phyloP scores from a whole-genome alignment of 2,113 vertebrate species.

The Ovibos moschatus region DNA sequence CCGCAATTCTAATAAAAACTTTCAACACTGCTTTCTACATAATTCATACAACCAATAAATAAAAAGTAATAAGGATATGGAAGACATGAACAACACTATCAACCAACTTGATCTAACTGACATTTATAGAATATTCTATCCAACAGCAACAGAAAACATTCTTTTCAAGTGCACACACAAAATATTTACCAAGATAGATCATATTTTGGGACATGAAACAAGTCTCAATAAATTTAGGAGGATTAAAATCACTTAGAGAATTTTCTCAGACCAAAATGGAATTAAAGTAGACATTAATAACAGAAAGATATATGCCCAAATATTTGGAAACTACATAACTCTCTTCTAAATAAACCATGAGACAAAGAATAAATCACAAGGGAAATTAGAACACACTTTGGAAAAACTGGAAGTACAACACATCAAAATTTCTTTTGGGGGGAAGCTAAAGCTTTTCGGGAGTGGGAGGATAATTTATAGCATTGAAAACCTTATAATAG shows the following conservation, averaged over 20 bases:
- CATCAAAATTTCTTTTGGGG: not conserved
- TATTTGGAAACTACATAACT: constrained; percentile 24
- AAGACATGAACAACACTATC: not conserved
- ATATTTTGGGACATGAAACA: not conserved
- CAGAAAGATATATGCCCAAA: not conserved
- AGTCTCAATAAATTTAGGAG: not conserved
- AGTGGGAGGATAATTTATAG: not conserved
- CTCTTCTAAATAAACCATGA: not conserved
- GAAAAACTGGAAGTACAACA: not conserved
- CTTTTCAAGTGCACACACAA: not conserved
- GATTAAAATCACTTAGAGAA: not conserved
- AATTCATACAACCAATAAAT: not conserved
- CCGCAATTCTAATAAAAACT: not conserved
- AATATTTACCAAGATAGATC: not conserved
- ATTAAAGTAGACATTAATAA: not conserved
- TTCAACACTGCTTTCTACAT: not conserved
- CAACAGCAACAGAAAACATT: not conserved
- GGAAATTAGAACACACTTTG: not conserved
- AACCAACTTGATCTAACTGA: not conserved
- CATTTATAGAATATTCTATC: not conserved
- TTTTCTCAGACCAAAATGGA: not conserved
- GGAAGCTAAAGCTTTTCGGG: not conserved
- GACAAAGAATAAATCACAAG: constrained; percentile 1
- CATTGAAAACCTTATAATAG: not conserved
- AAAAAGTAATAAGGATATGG: not conserved